Conservation (phyloP, 1,140 invertebrate species). For the Drosophila ficusphila region DNA sequence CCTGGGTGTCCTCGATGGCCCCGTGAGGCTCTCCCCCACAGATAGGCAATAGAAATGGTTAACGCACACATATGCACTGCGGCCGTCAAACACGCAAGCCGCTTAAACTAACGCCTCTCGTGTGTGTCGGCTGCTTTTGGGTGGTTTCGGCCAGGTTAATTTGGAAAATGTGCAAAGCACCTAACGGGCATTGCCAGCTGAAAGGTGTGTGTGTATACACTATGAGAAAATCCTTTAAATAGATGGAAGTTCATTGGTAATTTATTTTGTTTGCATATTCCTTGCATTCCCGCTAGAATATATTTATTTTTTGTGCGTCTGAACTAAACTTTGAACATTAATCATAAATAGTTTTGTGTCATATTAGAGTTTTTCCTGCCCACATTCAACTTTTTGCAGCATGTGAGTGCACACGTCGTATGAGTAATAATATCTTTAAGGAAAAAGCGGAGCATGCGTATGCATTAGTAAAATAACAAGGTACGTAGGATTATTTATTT, state of each 20-base stretch:
- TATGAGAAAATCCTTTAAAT: neutral
- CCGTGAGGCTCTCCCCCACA: constrained; percentile 2
- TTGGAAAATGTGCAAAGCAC: constrained; percentile 61
- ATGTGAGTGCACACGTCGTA: constrained; percentile 9
- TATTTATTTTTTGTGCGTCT: neutral
- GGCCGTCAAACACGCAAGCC: constrained; percentile 65
- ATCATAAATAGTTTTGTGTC: constrained; percentile 7
- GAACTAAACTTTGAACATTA: constrained; percentile 1
- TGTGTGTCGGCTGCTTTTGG: neutral
- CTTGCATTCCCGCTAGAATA: too few relatives aligned
- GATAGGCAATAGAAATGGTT: constrained; percentile 35
- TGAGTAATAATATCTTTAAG: neutral
- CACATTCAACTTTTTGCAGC: neutral
- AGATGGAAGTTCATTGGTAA: neutral
- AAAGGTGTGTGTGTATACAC: constrained; percentile 6
- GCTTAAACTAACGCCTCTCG: constrained; percentile 61
- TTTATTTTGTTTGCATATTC: neutral
- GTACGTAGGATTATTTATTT: too few relatives aligned
- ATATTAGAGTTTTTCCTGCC: neutral
- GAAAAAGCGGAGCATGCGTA: neutral
- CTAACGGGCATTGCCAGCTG: constrained; percentile 4
- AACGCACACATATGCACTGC: constrained; percentile 29
- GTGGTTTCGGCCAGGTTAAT: constrained; percentile 52
- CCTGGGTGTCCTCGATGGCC: neutral
- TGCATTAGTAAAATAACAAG: too few relatives aligned